Evolutionary conservation across 2,888 invertebrate species (phyloP).

Genomic region (Disparrhopalites patrizii): DNA sequence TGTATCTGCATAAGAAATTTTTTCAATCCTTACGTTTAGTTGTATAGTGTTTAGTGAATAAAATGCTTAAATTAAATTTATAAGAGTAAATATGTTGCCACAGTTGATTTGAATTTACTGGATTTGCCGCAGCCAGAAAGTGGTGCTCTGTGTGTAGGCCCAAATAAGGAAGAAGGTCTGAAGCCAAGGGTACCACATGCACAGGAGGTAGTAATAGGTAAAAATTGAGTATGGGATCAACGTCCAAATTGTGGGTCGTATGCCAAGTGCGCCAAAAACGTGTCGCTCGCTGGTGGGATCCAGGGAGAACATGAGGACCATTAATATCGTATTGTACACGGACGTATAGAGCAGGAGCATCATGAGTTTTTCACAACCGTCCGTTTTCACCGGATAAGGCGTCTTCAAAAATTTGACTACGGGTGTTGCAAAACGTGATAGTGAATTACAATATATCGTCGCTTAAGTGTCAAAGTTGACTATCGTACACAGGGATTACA

Average conservation of each 20-base stretch:
- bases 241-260: too few species aligned
- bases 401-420: not conserved
- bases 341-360: not conserved
- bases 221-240: too few species aligned
- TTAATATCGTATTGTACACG: not conserved
- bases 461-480: too few species aligned
- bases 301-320: not conserved
- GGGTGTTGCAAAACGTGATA: too few species aligned
- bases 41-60: not conserved
- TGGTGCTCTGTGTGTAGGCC: not conserved
- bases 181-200: not conserved
- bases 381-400: not conserved
- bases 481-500: too few species aligned
- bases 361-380: not conserved
- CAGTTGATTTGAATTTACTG: not conserved
- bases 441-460: too few species aligned
- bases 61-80: not conserved
- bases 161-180: not conserved
- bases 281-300: not conserved
- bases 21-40: not conserved
- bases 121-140: conserved; percentile 8
- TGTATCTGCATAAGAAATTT: not conserved
- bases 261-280: not conserved
- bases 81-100: not conserved
- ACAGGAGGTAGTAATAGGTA: not conserved